Evolutionary conservation across 1,140 invertebrate genomes (phyloP), one percentile per base, ranked within the genome.

Genomic region (Heliconius hewitsoni): DNA sequence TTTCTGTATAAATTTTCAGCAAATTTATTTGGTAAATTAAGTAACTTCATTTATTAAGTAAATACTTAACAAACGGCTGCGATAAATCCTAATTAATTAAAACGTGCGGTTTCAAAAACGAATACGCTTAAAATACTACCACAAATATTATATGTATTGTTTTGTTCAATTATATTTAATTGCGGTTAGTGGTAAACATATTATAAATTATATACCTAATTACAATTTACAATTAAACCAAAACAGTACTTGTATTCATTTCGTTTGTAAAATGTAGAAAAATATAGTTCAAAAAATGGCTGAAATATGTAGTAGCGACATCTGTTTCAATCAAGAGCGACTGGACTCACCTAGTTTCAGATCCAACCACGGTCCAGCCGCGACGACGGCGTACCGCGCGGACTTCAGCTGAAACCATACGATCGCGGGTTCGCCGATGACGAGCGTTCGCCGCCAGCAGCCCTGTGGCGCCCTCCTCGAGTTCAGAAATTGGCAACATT

Each of bases 361-460:
- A 94, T 73, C 93, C 93, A 73, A 94, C 93, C 52, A 94, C 93
- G 6, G 93, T 94, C 93, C 93, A 94, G 73, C 93, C 93, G 30
- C 93, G 93, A 50, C 93, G 81, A 30, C 93, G 89, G 6, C 93
- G 88, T 8, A 94, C 84, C 2, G 93, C 91, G 75, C 93, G 89
- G 77, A 92, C 86, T 90, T 94, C 93, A 84, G 93, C 91, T 60
- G 91, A 87, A 77, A 94, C 89, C 52, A 93, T 82, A 1, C 93
- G 91, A 71, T 94, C 91, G 8, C 93, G 87, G 27, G 88, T 91
- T 71, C 87, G 82, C 9, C 91, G 87, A 55, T 91, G 90, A 9
- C 90, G 89, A 70, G 90, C 85, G 37, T 81, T 87, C n/a, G 89
- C 80, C n/a, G 87, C 83, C 13, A 84, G 73, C 5, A 85, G 79